Percentiles rank a stretch among this genome's conserved stretches.
These are phyloP conservation scores for Notechis scutatus DNA, from an alignment of 2,113 vertebrate species.

Conservation along the genomic window DNA sequence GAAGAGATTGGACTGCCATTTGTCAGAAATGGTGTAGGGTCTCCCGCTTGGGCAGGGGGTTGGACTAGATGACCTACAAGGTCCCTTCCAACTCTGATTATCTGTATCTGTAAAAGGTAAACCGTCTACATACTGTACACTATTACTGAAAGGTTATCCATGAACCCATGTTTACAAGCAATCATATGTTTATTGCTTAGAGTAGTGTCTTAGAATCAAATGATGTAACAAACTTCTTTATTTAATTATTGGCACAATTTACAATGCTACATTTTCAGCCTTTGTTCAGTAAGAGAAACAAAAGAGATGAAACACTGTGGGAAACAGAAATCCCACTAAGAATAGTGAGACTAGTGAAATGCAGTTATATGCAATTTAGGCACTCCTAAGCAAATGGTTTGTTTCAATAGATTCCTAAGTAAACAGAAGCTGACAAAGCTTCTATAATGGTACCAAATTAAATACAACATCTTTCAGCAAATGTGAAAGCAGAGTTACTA, in stretches of 20 bases:
- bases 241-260: slow-evolving; percentile 48
- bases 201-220: slow-evolving; percentile 42
- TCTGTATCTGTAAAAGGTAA: slow-evolving; percentile 35
- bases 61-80: too few relatives aligned
- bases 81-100: too few relatives aligned
- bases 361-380: neutral
- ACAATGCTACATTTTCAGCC: slow-evolving; percentile 41
- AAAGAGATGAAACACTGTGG: slow-evolving; percentile 1
- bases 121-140: slow-evolving; percentile 31
- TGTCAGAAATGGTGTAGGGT: too few relatives aligned
- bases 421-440: neutral
- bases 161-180: slow-evolving; percentile 56
- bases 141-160: slow-evolving; percentile 39
- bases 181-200: slow-evolving; percentile 54
- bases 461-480: neutral
- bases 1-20: too few relatives aligned
- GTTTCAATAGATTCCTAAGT: neutral
- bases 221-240: slow-evolving; percentile 45
- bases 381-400: neutral
- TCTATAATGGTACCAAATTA: neutral
- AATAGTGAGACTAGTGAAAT: neutral
- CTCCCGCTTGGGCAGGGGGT: too few relatives aligned
- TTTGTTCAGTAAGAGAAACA: neutral
- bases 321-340: neutral
- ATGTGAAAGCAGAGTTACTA: neutral